Evolutionary conservation across 2,113 vertebrate genomes (phyloP), one percentile per base, ranked within the genome.

Genomic region (Trematocara marginatum): DNA sequence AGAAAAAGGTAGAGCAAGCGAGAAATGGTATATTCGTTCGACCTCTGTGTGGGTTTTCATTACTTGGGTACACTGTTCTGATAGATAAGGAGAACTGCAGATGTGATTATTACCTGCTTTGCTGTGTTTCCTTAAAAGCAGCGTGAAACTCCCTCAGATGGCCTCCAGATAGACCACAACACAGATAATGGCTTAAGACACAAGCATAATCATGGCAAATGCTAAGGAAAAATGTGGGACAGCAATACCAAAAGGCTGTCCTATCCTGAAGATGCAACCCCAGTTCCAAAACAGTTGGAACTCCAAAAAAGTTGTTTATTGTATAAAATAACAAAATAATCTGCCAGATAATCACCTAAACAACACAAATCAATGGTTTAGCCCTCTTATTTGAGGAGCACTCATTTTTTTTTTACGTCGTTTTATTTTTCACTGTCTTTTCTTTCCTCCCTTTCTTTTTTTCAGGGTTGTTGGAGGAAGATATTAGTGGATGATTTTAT

Each of bases 401-500:
- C 26, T 20, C 2, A 4, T 64, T 16, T 64, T 16, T 10, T 10
- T 69, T 13, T 11, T 35, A 34, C 0, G 16, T 51, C 0, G 1
- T 18, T 18, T 9, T 71, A 61, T 85, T 45, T 20, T 79, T 84
- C 15, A 15, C 23, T 18, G 18, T 76, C 6, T 34, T 31, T 80
- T 86, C 6, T 15, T 16, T 40, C 7, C 54, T 92, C 45, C 34
- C 35, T 56, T 42, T 2, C 61, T 93, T 59, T 79, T 92, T 92
- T 89, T 82, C 74, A 99, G 98, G 99, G 98, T 3, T 97, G 96
- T 86, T 99, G 99, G 98, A 97, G 98, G 92, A 99, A 97, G 94
- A 96, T 99, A 91, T 94, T 92, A 34, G 92, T 99, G 16, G 98
- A 99, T 92, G 98, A 99, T 88, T 94, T 87, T 5, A 92, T 99